Percentiles rank a stretch among this genome's conserved stretches.
Conservation (phyloP, 2,888 invertebrate genomes). For the Stenurella melanura region DNA sequence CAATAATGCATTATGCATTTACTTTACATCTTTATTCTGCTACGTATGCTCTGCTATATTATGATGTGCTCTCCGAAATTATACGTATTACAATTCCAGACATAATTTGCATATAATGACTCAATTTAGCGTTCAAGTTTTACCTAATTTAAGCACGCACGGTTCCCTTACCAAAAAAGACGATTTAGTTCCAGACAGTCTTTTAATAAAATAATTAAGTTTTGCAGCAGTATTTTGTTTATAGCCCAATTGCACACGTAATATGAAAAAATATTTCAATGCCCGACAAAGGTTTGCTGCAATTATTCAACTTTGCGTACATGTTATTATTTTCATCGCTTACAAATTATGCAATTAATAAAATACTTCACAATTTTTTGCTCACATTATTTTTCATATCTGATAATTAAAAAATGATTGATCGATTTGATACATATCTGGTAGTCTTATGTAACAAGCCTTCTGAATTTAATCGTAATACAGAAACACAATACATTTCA, state of each 20-base stretch:
- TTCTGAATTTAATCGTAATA: no score
- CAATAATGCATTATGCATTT: slow-evolving; percentile 68
- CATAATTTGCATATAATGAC: slow-evolving; percentile 44
- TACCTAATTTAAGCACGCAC: slow-evolving; percentile 8
- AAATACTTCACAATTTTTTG: no score
- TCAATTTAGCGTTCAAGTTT: slow-evolving; percentile 33
- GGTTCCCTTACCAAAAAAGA: not conserved
- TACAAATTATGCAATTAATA: not conserved
- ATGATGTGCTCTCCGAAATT: slow-evolving; percentile 37
- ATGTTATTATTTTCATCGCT: not conserved
- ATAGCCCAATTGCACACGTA: not conserved
- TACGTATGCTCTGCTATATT: slow-evolving; percentile 19
- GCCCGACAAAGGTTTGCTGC: not conserved
- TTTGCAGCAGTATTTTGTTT: not conserved
- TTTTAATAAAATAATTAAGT: slow-evolving; percentile 4
- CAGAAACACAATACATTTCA: no score
- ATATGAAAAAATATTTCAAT: not conserved
- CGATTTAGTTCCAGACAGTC: not conserved
- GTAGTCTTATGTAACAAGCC: no score
- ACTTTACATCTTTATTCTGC: slow-evolving; percentile 65
- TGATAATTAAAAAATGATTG: no score
- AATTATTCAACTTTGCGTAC: not conserved
- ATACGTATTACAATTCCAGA: slow-evolving; percentile 30
- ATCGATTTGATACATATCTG: no score
- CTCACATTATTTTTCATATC: no score